Evolutionary conservation across 2,113 vertebrate species (phyloP).

Genomic region (Ictidomys tridecemlineatus): DNA sequence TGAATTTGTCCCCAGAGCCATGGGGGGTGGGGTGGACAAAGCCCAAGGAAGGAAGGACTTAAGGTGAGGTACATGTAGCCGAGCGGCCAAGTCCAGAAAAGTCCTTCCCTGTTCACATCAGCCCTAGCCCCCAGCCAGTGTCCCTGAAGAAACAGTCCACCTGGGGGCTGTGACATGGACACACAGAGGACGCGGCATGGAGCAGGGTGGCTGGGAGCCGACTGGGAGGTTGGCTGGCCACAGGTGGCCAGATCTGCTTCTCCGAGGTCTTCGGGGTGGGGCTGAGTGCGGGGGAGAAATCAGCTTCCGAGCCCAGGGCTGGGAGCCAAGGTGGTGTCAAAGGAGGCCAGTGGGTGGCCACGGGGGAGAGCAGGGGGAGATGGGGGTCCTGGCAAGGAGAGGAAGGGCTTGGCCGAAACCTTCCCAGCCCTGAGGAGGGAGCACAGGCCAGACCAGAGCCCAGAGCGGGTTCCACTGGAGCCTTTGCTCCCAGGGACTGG

Average conservation of each 20-base stretch:
- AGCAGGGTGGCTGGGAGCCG: background rate
- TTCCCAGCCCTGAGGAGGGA: background rate
- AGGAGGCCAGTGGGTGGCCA: slow-evolving; percentile 32
- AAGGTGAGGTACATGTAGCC: accelerated
- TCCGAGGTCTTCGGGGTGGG: background rate
- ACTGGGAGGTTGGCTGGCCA: background rate
- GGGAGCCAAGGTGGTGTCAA: background rate
- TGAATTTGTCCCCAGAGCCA: background rate
- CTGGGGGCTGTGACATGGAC: background rate
- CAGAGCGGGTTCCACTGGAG: background rate
- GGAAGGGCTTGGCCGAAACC: background rate
- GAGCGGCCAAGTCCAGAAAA: background rate
- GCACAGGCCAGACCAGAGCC: background rate
- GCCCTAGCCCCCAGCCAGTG: background rate
- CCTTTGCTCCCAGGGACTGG: background rate
- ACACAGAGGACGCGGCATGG: background rate
- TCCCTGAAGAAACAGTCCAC: background rate
- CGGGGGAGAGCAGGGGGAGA: background rate
- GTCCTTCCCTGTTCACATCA: background rate
- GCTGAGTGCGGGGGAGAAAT: background rate
- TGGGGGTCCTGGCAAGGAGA: background rate
- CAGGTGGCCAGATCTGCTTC: background rate
- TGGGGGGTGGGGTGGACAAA: background rate
- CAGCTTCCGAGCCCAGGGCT: background rate
- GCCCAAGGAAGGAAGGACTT: background rate